A percentile compares a stretch with the other conserved stretches of the same genome.
Evolutionary conservation across 2,888 invertebrate genomes (phyloP).

Genomic region (Drosophila nr. fundita): DNA sequence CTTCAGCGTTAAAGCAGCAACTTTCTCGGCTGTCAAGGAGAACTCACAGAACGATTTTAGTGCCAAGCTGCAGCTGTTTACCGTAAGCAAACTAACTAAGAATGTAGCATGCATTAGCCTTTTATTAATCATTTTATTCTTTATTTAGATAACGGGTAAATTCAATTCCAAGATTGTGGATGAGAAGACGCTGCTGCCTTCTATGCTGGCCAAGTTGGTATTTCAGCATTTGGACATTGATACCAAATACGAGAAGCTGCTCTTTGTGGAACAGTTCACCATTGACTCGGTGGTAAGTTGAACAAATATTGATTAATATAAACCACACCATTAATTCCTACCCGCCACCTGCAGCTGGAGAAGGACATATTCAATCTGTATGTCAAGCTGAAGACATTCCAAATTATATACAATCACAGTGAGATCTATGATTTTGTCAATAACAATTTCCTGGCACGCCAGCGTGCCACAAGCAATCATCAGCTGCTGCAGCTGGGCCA

Average conservation of each 20-base stretch:
- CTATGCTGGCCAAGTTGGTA: constrained; percentile 88
- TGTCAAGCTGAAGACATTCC: constrained; percentile 89
- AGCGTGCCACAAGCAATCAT: constrained; percentile 58
- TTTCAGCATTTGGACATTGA: constrained; percentile 88
- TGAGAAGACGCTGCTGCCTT: constrained; percentile 85
- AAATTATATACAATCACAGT: constrained; percentile 89
- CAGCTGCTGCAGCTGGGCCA: constrained; percentile 71
- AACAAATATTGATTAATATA: neutral
- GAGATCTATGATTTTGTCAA: constrained; percentile 87
- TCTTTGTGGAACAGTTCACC: constrained; percentile 87
- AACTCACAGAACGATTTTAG: constrained; percentile 90
- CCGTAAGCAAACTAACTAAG: constrained; percentile 84
- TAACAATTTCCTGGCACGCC: constrained; percentile 86
- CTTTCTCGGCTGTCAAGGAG: constrained; percentile 89
- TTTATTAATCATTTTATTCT: neutral
- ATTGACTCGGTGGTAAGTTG: constrained; percentile 87
- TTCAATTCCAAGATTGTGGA: constrained; percentile 86
- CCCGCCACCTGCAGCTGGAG: constrained; percentile 80
- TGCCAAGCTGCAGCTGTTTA: constrained; percentile 88
- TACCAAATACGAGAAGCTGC: constrained; percentile 87
- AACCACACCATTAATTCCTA: neutral
- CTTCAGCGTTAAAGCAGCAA: constrained; percentile 90
- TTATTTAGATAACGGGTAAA: constrained; percentile 86
- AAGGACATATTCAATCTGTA: constrained; percentile 89
- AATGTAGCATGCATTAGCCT: constrained; percentile 2